These are phyloP conservation scores for Channallabes apus DNA, from an alignment of 2,797 vertebrate genomes.

Conservation along the genomic window DNA sequence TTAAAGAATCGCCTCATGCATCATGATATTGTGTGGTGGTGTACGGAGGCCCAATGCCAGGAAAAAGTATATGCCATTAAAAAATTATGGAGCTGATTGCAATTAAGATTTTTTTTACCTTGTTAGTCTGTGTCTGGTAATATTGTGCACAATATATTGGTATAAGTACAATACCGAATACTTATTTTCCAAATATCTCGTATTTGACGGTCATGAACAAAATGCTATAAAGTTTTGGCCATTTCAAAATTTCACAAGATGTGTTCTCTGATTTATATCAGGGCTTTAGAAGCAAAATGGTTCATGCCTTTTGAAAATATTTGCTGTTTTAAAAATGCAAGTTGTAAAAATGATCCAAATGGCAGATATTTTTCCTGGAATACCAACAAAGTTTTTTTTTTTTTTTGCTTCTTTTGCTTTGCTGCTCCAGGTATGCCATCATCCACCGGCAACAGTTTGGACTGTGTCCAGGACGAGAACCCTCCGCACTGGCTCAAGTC, in stretches of 20 bases:
- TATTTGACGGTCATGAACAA: background rate
- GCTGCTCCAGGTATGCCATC: slow-evolving; percentile 86
- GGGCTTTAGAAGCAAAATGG: background rate
- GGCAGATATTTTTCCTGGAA: background rate
- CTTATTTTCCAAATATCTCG: background rate
- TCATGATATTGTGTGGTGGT: too few species aligned
- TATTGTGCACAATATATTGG: background rate
- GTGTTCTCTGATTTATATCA: background rate
- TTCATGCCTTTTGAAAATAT: background rate
- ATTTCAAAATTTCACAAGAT: background rate
- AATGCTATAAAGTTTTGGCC: background rate
- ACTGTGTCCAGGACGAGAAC: slow-evolving; percentile 98
- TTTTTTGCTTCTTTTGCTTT: background rate
- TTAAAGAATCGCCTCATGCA: too few species aligned
- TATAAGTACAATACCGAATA: background rate
- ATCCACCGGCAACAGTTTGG: slow-evolving; percentile 92
- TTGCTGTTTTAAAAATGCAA: too few species aligned
- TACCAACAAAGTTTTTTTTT: background rate
- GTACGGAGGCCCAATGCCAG: too few species aligned
- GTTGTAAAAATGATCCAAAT: background rate
- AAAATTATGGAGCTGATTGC: too few species aligned
- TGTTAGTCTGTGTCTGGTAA: background rate
- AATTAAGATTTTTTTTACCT: background rate
- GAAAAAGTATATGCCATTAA: too few species aligned
- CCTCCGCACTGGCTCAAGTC: slow-evolving; percentile 99